phyloP scores from a whole-genome alignment of 2,888 invertebrate species.

The Polia nebulosa region DNA sequence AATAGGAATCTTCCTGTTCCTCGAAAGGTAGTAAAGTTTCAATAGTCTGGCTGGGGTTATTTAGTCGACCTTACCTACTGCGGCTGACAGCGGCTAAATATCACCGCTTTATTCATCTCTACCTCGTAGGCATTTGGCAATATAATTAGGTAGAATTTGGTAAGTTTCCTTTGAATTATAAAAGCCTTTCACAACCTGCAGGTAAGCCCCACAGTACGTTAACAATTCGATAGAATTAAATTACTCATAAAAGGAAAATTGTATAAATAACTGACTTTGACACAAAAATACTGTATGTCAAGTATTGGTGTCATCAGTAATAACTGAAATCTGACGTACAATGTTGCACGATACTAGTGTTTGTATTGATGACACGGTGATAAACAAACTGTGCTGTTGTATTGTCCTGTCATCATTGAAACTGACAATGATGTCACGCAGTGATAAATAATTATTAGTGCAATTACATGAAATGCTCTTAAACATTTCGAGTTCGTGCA shows the following conservation, averaged over 20 bases:
- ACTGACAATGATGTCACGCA: conserved; percentile 60
- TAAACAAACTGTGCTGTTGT: conserved; percentile 16
- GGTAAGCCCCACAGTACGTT: conserved; percentile 1
- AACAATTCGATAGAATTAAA: neutral
- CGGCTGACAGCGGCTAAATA: too few species aligned
- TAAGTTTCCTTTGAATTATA: neutral
- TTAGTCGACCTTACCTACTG: neutral
- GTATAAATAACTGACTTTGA: conserved; percentile 15
- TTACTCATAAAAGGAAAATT: conserved; percentile 17
- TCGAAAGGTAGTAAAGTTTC: neutral
- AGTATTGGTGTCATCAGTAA: neutral
- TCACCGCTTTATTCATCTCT: neutral
- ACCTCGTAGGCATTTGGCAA: neutral
- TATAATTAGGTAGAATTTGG: conserved; percentile 3
- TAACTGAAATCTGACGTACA: neutral
- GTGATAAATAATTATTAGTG: conserved; percentile 46
- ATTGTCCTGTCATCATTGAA: conserved; percentile 35
- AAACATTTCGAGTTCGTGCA: conserved; percentile 13
- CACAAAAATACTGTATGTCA: conserved; percentile 2
- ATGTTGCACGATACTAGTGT: neutral
- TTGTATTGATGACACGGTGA: conserved; percentile 27
- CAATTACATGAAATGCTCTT: conserved; percentile 29
- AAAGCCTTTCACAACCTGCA: neutral
- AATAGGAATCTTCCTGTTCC: conserved; percentile 3
- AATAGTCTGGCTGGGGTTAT: neutral